Conservation (phyloP, 1,140 invertebrate genomes). For the Apis dorsata region DNA sequence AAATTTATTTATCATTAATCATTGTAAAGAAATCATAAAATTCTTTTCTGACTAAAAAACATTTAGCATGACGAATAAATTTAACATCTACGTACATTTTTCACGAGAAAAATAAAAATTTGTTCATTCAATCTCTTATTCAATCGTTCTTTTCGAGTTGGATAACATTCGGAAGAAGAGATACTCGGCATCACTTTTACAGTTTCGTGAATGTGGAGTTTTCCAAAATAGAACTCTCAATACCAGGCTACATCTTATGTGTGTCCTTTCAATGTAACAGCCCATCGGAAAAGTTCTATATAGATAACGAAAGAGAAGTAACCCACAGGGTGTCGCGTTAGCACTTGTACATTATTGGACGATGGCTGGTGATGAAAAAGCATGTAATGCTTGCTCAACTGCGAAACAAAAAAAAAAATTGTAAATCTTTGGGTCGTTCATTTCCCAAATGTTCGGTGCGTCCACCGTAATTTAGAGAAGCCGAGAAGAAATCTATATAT, state of each 20-base stretch:
- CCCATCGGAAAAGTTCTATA: conserved; percentile 16
- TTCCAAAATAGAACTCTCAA: not conserved
- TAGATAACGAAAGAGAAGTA: conserved; percentile 40
- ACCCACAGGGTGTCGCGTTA: conserved; percentile 55
- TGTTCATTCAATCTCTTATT: not conserved
- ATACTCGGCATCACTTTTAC: not conserved
- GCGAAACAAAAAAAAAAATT: conserved; percentile 27
- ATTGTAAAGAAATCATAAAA: not conserved
- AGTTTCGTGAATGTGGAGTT: not conserved
- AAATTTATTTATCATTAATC: not conserved
- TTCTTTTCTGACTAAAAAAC: not conserved
- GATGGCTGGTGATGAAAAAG: conserved; percentile 21
- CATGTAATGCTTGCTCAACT: conserved; percentile 46
- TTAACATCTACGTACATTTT: not conserved
- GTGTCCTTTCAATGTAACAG: conserved; percentile 40
- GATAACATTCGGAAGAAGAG: not conserved
- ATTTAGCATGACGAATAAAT: not conserved
- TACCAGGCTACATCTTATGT: conserved; percentile 46
- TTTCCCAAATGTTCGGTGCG: conserved; percentile 34
- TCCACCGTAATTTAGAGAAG: conserved; percentile 10
- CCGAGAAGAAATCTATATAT: conserved; percentile 2
- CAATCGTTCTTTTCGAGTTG: not conserved
- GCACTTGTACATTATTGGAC: conserved; percentile 25
- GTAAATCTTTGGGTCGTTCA: conserved; percentile 46
- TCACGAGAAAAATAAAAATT: not conserved